These are phyloP conservation scores for Conchocele bisecta DNA, from an alignment of 2,888 invertebrate genomes.

Conservation along the genomic window DNA sequence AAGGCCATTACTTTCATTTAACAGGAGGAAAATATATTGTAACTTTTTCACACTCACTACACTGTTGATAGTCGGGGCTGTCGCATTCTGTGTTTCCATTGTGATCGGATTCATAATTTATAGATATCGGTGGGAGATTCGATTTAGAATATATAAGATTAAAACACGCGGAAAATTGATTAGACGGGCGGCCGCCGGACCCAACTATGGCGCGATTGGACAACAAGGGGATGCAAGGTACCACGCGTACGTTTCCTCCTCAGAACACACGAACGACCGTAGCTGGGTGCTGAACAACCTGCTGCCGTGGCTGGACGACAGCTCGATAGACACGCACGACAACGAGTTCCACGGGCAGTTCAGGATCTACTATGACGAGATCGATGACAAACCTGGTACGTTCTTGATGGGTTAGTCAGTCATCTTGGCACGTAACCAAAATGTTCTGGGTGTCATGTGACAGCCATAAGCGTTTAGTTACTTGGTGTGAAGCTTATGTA, in stretches of 20 bases:
- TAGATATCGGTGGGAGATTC: too few species aligned
- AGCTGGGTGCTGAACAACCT: constrained; percentile 62
- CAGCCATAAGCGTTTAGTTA: too few species aligned
- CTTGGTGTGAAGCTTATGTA: too few species aligned
- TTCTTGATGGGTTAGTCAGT: too few species aligned
- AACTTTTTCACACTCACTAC: constrained; percentile 48
- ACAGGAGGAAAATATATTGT: constrained; percentile 65
- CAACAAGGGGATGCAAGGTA: constrained; percentile 29
- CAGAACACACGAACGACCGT: constrained; percentile 59
- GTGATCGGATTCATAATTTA: too few species aligned
- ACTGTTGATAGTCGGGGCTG: constrained; percentile 41
- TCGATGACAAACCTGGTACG: constrained; percentile 45
- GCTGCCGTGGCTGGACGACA: constrained; percentile 60
- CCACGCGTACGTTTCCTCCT: constrained; percentile 63
- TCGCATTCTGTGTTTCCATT: constrained; percentile 33
- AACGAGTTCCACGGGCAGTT: constrained; percentile 59
- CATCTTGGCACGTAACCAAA: too few species aligned
- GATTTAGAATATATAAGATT: too few species aligned
- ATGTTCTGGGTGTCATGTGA: too few species aligned
- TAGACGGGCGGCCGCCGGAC: constrained; percentile 16
- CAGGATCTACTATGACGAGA: constrained; percentile 56
- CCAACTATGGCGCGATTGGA: constrained; percentile 43
- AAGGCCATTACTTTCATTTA: constrained; percentile 60
- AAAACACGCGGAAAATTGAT: too few species aligned
- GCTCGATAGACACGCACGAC: constrained; percentile 28